Conservation (phyloP, 2,888 invertebrate genomes). For the Apoda limacodes region DNA sequence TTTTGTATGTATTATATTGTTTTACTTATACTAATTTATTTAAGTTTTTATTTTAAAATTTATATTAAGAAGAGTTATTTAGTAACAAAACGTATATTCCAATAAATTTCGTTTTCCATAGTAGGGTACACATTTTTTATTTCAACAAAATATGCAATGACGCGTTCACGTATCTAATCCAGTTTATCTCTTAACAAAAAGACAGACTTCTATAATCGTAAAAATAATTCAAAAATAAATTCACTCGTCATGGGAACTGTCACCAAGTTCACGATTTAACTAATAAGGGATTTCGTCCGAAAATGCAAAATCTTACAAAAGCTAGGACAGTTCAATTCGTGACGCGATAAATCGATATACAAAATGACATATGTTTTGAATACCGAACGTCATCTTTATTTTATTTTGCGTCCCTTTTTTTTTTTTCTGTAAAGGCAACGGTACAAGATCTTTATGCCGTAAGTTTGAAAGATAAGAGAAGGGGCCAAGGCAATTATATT, state of each 20-base stretch:
- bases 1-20: no score
- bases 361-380: constrained; percentile 67
- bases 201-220: no score
- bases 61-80: no score
- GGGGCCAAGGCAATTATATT: constrained; percentile 63
- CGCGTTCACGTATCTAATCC: constrained; percentile 52
- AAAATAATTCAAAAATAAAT: constrained; percentile 45
- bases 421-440: constrained; percentile 30
- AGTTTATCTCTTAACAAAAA: constrained; percentile 53
- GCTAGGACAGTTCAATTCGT: constrained; percentile 39
- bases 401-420: constrained; percentile 23
- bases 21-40: no score
- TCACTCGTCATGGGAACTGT: constrained; percentile 64
- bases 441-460: constrained; percentile 21
- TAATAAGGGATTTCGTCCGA: constrained; percentile 48
- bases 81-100: no score
- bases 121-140: no score
- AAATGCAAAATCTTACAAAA: constrained; percentile 27
- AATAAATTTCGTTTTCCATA: no score
- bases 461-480: constrained; percentile 29
- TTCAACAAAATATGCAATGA: constrained; percentile 32
- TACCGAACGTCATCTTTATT: constrained; percentile 49
- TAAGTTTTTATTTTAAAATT: no score
- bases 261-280: constrained; percentile 49
- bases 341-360: constrained; percentile 53